Conservation (phyloP, 2,797 vertebrate genomes). For the Pteronotus mesoamericanus region DNA sequence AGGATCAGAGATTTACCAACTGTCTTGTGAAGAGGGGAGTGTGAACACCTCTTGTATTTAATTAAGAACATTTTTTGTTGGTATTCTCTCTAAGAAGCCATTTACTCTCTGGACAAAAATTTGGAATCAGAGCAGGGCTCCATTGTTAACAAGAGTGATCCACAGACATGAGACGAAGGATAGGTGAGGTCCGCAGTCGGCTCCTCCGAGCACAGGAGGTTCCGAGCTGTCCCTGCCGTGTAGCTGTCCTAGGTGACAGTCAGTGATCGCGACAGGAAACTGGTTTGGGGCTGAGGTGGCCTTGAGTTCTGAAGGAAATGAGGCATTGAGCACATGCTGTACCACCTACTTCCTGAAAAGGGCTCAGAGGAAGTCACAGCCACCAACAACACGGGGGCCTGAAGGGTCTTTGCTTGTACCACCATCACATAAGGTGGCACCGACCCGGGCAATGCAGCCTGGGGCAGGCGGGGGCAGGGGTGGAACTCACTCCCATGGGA, state of each 20-base stretch:
- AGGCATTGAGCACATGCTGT: not conserved
- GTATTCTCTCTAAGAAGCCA: not conserved
- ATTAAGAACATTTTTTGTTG: not conserved
- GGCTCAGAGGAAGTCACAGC: not conserved
- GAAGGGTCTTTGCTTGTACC: not conserved
- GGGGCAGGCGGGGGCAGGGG: no score
- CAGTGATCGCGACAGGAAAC: not conserved
- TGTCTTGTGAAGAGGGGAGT: not conserved
- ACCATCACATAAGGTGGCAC: not conserved
- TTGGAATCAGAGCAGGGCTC: not conserved
- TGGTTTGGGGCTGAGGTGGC: not conserved
- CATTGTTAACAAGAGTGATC: not conserved
- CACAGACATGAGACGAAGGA: not conserved
- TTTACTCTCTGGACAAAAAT: not conserved
- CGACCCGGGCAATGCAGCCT: not conserved
- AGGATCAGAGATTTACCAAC: not conserved
- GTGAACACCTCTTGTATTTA: not conserved
- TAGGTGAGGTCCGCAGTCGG: not conserved
- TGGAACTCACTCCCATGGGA: not conserved
- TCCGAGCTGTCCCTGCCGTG: rapidly evolving
- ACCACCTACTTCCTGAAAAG: not conserved
- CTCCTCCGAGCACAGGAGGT: not conserved
- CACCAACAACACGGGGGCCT: not conserved
- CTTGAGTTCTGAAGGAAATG: not conserved
- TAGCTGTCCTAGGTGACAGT: not conserved